A percentile compares a stretch with the other conserved stretches of the same genome.
These are phyloP conservation scores for Heliconius erato DNA, from an alignment of 2,888 invertebrate genomes.

Conservation along the genomic window DNA sequence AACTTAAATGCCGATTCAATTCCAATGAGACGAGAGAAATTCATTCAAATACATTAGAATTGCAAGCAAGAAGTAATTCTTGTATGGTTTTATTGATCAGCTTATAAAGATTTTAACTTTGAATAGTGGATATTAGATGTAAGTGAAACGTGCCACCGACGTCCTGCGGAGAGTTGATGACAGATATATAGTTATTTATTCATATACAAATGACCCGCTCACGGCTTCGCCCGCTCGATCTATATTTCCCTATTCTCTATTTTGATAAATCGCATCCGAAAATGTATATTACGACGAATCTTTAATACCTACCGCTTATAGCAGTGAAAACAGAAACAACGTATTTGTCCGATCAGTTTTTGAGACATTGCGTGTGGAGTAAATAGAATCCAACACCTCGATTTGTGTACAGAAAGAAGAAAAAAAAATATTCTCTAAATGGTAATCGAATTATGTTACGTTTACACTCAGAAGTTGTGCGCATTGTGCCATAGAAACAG, in stretches of 20 bases:
- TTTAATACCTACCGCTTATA: too few relatives aligned
- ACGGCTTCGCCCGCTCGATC: not conserved
- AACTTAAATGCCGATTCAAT: slow-evolving; percentile 71
- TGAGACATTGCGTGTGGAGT: not conserved
- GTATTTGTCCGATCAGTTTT: too few relatives aligned
- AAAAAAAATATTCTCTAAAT: not conserved
- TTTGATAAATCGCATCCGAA: not conserved
- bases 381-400: too few relatives aligned
- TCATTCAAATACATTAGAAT: slow-evolving; percentile 65
- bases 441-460: not conserved
- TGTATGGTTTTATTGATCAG: slow-evolving; percentile 61
- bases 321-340: too few relatives aligned
- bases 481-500: too few relatives aligned
- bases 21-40: slow-evolving; percentile 69
- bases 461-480: too few relatives aligned
- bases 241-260: slow-evolving; percentile 51
- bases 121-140: slow-evolving; percentile 17
- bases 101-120: slow-evolving; percentile 44
- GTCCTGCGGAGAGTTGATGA: slow-evolving; percentile 7
- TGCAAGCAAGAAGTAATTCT: slow-evolving; percentile 44
- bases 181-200: slow-evolving; percentile 5
- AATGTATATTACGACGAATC: not conserved
- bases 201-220: not conserved
- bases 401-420: too few relatives aligned
- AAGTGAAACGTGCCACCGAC: slow-evolving; percentile 7